Conservation (phyloP, 2,888 invertebrate species). For the Drosophila longiperda region DNA sequence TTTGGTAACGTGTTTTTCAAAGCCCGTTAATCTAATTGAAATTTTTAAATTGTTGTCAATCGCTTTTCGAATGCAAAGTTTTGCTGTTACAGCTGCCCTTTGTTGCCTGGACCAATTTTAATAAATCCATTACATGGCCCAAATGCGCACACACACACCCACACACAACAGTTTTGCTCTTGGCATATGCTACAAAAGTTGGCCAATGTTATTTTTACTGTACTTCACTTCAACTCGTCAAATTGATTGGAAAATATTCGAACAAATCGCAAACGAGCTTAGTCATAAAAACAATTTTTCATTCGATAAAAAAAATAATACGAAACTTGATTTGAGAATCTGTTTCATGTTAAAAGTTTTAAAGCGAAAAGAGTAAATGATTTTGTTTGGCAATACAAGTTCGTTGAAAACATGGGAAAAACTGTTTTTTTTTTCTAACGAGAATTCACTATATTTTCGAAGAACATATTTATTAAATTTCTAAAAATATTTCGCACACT, state of each 20-base stretch:
- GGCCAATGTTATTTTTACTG: constrained; percentile 48
- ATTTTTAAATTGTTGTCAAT: constrained; percentile 42
- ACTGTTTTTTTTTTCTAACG: neutral
- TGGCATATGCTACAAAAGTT: constrained; percentile 47
- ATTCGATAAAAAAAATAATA: constrained; percentile 1
- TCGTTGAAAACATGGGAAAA: neutral
- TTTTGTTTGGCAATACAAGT: neutral
- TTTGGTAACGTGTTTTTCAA: constrained; percentile 37
- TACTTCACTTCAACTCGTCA: constrained; percentile 25
- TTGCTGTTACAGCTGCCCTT: constrained; percentile 21
- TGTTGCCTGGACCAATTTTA: constrained; percentile 51
- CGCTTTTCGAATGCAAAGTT: constrained; percentile 18
- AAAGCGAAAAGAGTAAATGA: neutral
- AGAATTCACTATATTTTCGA: neutral
- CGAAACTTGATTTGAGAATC: constrained; percentile 1
- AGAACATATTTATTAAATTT: neutral
- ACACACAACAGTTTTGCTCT: constrained; percentile 15
- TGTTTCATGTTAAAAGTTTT: neutral
- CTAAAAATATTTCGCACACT: neutral
- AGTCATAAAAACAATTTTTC: constrained; percentile 21
- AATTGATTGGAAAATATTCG: constrained; percentile 63
- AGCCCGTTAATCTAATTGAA: constrained; percentile 67
- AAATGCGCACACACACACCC: constrained; percentile 10
- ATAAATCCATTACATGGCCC: constrained; percentile 52
- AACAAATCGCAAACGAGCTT: constrained; percentile 13